A percentile compares a stretch with the other conserved stretches of the same genome.
phyloP scores from a whole-genome alignment of 2,113 vertebrate genomes.

The Anolis carolinensis region DNA sequence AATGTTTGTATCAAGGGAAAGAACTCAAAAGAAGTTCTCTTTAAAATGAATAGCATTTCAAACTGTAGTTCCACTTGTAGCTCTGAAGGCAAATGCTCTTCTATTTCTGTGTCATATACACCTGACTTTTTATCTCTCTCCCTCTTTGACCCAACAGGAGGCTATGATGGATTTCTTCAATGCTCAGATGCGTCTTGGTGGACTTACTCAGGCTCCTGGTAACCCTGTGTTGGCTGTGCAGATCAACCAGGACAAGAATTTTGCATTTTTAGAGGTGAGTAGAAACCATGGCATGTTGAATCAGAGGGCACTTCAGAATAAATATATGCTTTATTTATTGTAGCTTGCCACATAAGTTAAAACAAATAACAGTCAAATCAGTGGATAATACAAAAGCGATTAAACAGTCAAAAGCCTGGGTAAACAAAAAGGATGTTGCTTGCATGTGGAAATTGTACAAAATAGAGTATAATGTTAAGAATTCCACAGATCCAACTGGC shows the following conservation, averaged over 20 bases:
- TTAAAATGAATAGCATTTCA: constrained; percentile 77
- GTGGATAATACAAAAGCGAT: too few relatives aligned
- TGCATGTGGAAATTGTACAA: too few relatives aligned
- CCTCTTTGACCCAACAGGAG: constrained; percentile 74
- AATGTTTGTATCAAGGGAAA: constrained; percentile 9
- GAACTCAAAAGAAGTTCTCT: constrained; percentile 77
- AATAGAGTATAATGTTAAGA: too few relatives aligned
- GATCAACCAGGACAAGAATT: constrained; percentile 95
- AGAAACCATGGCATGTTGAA: neutral
- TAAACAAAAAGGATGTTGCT: too few relatives aligned
- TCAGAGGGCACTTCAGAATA: neutral
- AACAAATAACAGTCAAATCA: neutral
- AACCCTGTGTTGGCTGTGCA: constrained; percentile 93
- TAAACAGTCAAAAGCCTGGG: too few relatives aligned
- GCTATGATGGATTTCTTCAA: constrained; percentile 97
- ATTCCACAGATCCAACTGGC: neutral
- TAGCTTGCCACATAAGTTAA: neutral
- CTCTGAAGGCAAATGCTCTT: constrained; percentile 70
- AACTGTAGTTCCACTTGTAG: constrained; percentile 74
- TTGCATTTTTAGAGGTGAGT: constrained; percentile 91
- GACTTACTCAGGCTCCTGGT: constrained; percentile 91
- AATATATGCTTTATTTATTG: neutral
- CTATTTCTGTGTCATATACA: neutral
- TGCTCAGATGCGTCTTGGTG: constrained; percentile 92
- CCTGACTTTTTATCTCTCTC: constrained; percentile 40